phyloP scores from a whole-genome alignment of 2,113 vertebrate species.

The Centropus unirufus region DNA sequence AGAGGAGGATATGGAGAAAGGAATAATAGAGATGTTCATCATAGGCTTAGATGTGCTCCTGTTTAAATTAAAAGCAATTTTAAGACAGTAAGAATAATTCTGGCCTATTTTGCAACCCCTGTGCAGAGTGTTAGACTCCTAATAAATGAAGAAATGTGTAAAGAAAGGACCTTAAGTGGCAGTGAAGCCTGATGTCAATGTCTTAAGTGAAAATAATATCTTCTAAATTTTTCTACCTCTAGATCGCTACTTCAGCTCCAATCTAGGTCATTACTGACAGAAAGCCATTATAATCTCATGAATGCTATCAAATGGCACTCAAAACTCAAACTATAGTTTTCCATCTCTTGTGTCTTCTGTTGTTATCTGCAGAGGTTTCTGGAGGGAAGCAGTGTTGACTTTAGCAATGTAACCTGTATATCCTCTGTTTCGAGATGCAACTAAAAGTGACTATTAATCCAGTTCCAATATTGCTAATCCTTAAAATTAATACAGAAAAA shows the following conservation, averaged over 20 bases:
- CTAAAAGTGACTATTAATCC: background rate
- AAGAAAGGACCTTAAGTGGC: background rate
- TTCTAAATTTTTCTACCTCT: background rate
- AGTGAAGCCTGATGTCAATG: background rate
- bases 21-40: background rate
- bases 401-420: background rate
- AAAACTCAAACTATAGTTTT: background rate
- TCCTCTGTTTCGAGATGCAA: background rate
- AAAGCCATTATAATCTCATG: background rate
- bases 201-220: background rate
- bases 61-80: background rate
- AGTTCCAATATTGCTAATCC: background rate
- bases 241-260: background rate
- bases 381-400: background rate
- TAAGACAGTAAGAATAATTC: background rate
- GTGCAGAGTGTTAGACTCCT: background rate
- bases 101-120: background rate
- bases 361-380: background rate
- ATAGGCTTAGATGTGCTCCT: background rate
- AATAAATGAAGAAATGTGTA: background rate
- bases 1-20: background rate
- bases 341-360: background rate
- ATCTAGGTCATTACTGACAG: background rate
- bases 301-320: background rate
- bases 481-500: background rate